A percentile compares a stretch with the other conserved stretches of the same genome.
Evolutionary conservation across 1,140 invertebrate species (phyloP).

Genomic region (Microplitis demolitor): DNA sequence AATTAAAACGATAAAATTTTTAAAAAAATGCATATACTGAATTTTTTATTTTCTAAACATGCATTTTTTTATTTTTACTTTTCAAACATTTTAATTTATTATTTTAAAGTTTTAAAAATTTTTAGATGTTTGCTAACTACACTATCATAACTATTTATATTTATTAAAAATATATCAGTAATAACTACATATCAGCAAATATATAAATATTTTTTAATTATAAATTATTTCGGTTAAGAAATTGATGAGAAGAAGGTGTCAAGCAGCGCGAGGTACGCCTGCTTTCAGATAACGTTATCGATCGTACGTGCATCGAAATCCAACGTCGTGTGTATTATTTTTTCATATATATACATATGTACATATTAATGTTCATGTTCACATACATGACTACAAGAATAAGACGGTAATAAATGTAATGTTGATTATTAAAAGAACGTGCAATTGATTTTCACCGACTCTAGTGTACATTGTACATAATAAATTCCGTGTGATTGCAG

Average conservation of each 20-base stretch:
- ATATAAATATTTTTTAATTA: background rate
- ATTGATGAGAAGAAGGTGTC: background rate
- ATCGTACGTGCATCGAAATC: constrained; percentile 27
- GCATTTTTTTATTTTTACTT: too few relatives aligned
- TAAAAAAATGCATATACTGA: too few relatives aligned
- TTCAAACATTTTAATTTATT: too few relatives aligned
- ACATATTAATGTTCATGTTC: background rate
- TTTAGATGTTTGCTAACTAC: too few relatives aligned
- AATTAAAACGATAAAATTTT: too few relatives aligned
- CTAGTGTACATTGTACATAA: background rate
- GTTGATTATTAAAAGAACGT: constrained; percentile 21
- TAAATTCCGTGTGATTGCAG: background rate
- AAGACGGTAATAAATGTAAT: constrained; percentile 1
- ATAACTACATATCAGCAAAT: too few relatives aligned
- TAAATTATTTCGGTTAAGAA: background rate
- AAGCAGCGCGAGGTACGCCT: constrained; percentile 12
- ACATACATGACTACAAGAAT: background rate
- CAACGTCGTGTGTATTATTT: background rate
- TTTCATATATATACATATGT: background rate
- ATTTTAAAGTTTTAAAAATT: too few relatives aligned
- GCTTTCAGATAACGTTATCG: constrained; percentile 18
- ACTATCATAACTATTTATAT: too few relatives aligned
- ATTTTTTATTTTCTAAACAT: too few relatives aligned
- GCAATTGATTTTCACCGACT: constrained; percentile 20
- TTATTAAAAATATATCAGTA: too few relatives aligned